Evolutionary conservation across 2,113 vertebrate species (phyloP), one percentile per base, ranked within the genome.

Genomic region (Sapajus apella): DNA sequence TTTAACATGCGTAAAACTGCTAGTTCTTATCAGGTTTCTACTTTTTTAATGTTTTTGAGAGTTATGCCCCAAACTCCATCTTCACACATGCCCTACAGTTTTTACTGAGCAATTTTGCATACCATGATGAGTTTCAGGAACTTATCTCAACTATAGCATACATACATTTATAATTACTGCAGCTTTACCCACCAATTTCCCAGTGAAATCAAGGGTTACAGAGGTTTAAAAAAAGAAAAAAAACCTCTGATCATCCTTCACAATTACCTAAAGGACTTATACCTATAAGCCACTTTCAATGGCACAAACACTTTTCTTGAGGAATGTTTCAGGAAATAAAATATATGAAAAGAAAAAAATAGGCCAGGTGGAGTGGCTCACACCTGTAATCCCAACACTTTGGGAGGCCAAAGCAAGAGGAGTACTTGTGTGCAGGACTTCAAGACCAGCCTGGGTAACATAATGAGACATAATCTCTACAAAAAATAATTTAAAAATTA

Each of bases 181-280:
- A 81, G 30, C 40, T 91, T n/a, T 81, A 56, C 66, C 81, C 8
- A 85, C 30, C 17, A 64, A 56, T 50, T 94, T 93, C 47, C 66
- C 18, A 66, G 21, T 58, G 45, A 85, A 91, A 86, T 84, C 72
- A 95, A 88, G 93, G 14, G 25, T 52, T 81, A 90, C 0, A 73
- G 6, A 87, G 16, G 14, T 66, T 25, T 3, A 68, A 37, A 58
- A 45, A 35, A 23, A 27, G 66, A 85, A 47, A 13, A 73, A 40
- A 80, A 35, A 56, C 8, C 25, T 87, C 9, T 68, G 27, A 12
- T 27, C 43, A 55, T 35, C 11, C 13, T 81, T 70, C 43, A 86
- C 50, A 94, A 86, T 64, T 88, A 95, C 16, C 13, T 91, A 52
- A 96, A 94, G 47, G 45, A 55, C 23, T 37, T 85, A 75, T 55